Conservation (phyloP, 35 echinoderm and acorn worm species). For the Strongylocentrotus purpuratus region DNA sequence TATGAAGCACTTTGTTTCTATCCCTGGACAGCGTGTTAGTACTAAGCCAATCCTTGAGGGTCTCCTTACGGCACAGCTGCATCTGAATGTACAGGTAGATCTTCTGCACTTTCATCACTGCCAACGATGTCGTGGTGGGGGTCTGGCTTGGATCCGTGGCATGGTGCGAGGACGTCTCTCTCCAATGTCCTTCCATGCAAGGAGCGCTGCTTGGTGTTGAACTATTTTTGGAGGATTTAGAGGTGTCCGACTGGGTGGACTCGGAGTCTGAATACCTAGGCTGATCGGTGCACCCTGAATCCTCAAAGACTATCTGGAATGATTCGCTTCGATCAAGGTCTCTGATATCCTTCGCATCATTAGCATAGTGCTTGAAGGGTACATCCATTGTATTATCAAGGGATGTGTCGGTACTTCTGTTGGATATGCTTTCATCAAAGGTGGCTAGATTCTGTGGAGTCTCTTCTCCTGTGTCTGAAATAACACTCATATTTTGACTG, state of each 20-base stretch:
- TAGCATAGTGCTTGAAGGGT: constrained; percentile 30
- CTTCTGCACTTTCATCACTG: constrained; percentile 28
- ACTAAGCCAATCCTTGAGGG: constrained; percentile 80
- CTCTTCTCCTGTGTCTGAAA: not conserved
- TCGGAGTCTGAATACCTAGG: not conserved
- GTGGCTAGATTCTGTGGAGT: not conserved
- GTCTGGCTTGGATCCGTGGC: not conserved
- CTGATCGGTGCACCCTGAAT: constrained; percentile 40
- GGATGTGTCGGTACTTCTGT: constrained; percentile 1
- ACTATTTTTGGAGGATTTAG: not conserved
- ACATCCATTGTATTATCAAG: not conserved
- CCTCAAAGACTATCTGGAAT: constrained; percentile 36
- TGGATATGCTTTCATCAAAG: constrained; percentile 8
- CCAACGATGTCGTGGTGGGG: constrained; percentile 27
- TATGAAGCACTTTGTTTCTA: constrained; percentile 67
- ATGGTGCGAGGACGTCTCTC: not conserved
- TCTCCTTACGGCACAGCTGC: constrained; percentile 86
- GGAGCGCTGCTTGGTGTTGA: not conserved
- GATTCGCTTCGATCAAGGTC: constrained; percentile 43
- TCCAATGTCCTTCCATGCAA: not conserved
- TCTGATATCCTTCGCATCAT: not conserved
- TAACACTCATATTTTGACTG: not conserved
- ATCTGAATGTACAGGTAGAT: constrained; percentile 88
- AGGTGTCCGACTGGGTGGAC: not conserved
- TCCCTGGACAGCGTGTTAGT: constrained; percentile 55